Conservation (phyloP, 2,888 invertebrate genomes). For the Aleiodes alternator region DNA sequence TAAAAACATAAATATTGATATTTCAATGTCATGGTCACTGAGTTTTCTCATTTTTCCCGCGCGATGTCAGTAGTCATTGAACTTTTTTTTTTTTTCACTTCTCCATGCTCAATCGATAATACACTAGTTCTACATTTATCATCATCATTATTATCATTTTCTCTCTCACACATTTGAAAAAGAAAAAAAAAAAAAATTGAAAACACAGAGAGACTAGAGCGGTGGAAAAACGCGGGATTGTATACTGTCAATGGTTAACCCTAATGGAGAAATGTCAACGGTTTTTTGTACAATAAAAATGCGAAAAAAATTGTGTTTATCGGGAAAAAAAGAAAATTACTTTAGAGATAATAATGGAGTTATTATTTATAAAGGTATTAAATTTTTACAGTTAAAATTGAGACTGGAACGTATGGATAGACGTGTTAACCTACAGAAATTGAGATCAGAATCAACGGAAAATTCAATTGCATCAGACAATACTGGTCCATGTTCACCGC, state of each 20-base stretch:
- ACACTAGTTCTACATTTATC: neutral
- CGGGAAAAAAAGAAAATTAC: neutral
- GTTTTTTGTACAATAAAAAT: neutral
- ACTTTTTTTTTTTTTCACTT: neutral
- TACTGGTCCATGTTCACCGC: constrained; percentile 68
- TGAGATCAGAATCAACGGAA: constrained; percentile 69
- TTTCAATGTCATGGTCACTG: constrained; percentile 18
- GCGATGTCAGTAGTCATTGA: constrained; percentile 1
- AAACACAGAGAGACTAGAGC: no score
- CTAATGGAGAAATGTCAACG: constrained; percentile 29
- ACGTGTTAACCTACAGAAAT: constrained; percentile 77
- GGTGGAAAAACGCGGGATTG: constrained; percentile 19
- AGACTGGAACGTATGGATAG: constrained; percentile 83
- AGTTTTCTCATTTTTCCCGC: neutral
- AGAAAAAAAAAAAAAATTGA: constrained; percentile 4
- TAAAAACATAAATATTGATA: neutral
- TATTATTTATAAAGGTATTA: constrained; percentile 37
- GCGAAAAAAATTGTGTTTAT: constrained; percentile 3
- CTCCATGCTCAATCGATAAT: constrained; percentile 1
- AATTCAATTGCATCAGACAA: constrained; percentile 67
- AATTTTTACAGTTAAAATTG: constrained; percentile 79
- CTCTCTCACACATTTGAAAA: constrained; percentile 6
- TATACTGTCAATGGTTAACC: constrained; percentile 31
- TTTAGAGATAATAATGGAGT: neutral
- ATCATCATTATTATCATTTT: neutral